phyloP scores from a whole-genome alignment of 2,888 invertebrate species.

The Sarcophaga carnaria region DNA sequence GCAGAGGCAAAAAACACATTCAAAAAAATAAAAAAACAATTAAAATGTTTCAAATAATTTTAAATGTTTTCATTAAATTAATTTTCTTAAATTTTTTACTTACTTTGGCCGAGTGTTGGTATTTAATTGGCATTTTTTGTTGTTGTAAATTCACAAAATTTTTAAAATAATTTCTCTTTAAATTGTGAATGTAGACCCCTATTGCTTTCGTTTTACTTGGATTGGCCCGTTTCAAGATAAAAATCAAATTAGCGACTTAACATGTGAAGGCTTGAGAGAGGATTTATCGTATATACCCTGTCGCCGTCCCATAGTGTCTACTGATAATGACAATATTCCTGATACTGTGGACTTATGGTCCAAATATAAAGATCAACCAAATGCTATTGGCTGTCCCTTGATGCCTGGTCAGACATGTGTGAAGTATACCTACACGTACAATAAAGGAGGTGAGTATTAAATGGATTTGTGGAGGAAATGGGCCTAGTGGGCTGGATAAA shows the following conservation, averaged over 20 bases:
- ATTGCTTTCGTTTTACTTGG: constrained; percentile 88
- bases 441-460: constrained; percentile 83
- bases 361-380: constrained; percentile 80
- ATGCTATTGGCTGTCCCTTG: constrained; percentile 84
- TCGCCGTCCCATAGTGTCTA: constrained; percentile 85
- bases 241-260: constrained; percentile 83
- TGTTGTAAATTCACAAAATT: not conserved
- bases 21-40: not conserved
- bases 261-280: constrained; percentile 83
- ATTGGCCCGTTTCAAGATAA: constrained; percentile 85
- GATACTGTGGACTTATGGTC: constrained; percentile 85
- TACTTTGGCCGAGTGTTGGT: constrained; percentile 52
- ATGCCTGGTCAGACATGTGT: constrained; percentile 85
- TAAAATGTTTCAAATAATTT: constrained; percentile 10
- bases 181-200: constrained; percentile 75
- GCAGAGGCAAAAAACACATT: not conserved
- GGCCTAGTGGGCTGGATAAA: too few species aligned
- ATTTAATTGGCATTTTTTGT: not conserved
- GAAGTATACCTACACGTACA: constrained; percentile 85
- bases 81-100: constrained; percentile 15
- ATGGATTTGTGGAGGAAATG: too few species aligned
- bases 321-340: constrained; percentile 86
- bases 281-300: constrained; percentile 85
- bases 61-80: not conserved
- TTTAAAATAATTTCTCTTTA: not conserved